Percentiles rank a stretch among this genome's conserved stretches.
These are phyloP conservation scores for Montifringilla adamsi DNA, from an alignment of 2,113 vertebrate species.

Conservation along the genomic window DNA sequence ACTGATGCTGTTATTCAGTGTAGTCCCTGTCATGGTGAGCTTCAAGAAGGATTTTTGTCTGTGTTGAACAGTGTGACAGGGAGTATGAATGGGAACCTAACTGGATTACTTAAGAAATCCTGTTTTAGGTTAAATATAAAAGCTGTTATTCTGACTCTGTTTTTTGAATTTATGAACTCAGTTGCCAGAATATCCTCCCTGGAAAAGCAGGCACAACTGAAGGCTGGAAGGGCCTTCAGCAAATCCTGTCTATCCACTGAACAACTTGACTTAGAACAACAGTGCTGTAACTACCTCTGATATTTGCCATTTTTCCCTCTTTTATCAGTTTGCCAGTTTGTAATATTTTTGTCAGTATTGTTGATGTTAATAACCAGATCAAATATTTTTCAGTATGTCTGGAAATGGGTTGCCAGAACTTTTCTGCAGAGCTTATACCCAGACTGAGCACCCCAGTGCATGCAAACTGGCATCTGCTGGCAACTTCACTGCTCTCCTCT, in stretches of 20 bases:
- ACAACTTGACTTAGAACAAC: fast-evolving
- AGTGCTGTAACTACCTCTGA: not conserved
- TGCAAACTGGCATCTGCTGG: not conserved
- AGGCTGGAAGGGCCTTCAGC: not conserved
- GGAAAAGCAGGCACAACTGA: not conserved
- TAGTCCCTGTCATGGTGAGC: not conserved
- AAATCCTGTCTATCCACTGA: not conserved
- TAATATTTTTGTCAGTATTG: fast-evolving
- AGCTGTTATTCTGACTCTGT: not conserved
- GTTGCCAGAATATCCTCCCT: not conserved
- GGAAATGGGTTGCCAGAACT: not conserved
- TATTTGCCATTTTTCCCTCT: not conserved
- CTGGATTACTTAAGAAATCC: not conserved
- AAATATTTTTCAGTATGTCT: not conserved
- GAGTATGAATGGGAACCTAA: not conserved
- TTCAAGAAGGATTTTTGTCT: not conserved
- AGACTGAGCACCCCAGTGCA: not conserved
- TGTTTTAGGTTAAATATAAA: not conserved
- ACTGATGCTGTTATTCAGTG: fast-evolving
- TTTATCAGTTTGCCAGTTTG: not conserved
- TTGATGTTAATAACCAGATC: not conserved
- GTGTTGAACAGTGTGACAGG: not conserved
- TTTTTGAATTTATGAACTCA: not conserved
- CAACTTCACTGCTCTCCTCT: not conserved
- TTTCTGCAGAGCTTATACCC: not conserved